Evolutionary conservation across 2,888 invertebrate genomes (phyloP).

Genomic region (Ferrisia virgata): DNA sequence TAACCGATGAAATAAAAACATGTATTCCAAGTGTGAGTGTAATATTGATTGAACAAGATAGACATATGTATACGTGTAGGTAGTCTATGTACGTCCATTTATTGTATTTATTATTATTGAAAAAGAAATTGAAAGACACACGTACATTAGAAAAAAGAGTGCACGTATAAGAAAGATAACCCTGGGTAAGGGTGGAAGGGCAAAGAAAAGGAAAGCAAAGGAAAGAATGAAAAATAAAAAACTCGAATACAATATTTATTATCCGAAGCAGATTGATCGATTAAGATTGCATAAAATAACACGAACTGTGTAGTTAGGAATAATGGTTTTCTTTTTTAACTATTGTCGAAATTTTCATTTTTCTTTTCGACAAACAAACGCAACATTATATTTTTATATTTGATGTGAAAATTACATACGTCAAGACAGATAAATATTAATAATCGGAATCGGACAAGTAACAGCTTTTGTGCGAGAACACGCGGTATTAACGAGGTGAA

Average conservation of each 20-base stretch:
- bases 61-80: neutral
- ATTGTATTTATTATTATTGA: neutral
- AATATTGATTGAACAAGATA: neutral
- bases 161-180: neutral
- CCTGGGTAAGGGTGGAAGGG: too few species aligned
- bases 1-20: neutral
- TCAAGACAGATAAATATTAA: slow-evolving; percentile 44
- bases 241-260: slow-evolving; percentile 24
- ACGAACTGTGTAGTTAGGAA: slow-evolving; percentile 23
- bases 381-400: slow-evolving; percentile 31
- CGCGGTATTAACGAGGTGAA: slow-evolving; percentile 16
- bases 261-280: slow-evolving; percentile 35
- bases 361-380: slow-evolving; percentile 41
- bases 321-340: slow-evolving; percentile 9
- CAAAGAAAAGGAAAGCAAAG: neutral
- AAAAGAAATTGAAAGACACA: neutral
- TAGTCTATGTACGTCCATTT: too few species aligned
- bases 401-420: slow-evolving; percentile 44
- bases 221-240: neutral
- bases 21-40: neutral
- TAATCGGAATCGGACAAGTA: slow-evolving; percentile 43
- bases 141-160: too few species aligned
- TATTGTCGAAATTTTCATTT: slow-evolving; percentile 33
- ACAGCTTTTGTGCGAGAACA: slow-evolving; percentile 32
- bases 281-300: slow-evolving; percentile 37